Conservation (phyloP, 2,113 vertebrate genomes). For the Cryptomyrus ogoouensis region DNA sequence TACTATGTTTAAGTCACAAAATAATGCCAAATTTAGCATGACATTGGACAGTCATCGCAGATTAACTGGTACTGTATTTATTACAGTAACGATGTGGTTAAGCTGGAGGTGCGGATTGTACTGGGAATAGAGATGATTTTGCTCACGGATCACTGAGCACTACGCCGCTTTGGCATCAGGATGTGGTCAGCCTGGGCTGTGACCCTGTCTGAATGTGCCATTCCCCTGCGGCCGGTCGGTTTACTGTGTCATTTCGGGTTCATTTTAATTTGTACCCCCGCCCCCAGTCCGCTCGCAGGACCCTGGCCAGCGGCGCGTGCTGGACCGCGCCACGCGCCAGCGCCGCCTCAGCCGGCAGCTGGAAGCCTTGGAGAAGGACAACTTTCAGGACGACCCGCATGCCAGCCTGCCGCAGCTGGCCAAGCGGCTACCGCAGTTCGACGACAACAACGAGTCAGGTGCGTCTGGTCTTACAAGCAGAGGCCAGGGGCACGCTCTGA, state of each 20-base stretch:
- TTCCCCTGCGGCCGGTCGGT: neutral
- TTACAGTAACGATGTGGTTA: neutral
- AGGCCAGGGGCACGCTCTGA: neutral
- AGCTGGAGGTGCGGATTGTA: neutral
- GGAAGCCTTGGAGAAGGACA: slow-evolving; percentile 85
- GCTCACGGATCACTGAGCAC: neutral
- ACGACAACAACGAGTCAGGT: slow-evolving; percentile 75
- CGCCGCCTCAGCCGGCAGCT: slow-evolving; percentile 72
- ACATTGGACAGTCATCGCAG: neutral
- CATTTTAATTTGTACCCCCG: too few relatives aligned
- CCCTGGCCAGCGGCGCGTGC: slow-evolving; percentile 69
- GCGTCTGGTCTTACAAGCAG: neutral
- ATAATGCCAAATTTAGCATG: neutral
- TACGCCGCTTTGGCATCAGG: neutral
- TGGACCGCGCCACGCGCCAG: slow-evolving; percentile 76
- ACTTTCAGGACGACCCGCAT: slow-evolving; percentile 85
- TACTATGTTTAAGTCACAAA: neutral
- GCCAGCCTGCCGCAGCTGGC: slow-evolving; percentile 67
- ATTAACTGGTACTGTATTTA: neutral
- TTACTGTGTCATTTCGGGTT: neutral
- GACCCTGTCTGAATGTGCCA: neutral
- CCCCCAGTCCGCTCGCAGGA: slow-evolving; percentile 68
- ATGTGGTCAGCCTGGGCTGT: neutral
- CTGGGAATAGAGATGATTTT: neutral
- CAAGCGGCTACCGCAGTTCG: slow-evolving; percentile 78